A percentile compares a stretch with the other conserved stretches of the same genome.
These are phyloP conservation scores for Tortrix viridana DNA, from an alignment of 2,888 invertebrate species.

Conservation along the genomic window DNA sequence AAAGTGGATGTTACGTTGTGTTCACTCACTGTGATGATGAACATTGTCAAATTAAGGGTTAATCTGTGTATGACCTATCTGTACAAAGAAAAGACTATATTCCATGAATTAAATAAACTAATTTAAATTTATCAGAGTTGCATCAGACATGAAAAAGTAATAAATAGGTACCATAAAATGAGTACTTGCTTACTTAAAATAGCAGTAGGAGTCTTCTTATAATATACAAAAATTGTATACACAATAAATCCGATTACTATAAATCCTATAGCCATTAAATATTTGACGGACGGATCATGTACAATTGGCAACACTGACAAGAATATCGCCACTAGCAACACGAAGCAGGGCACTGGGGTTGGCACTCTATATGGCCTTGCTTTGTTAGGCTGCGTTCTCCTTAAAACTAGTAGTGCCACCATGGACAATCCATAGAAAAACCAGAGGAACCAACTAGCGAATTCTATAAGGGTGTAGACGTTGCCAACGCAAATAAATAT, in stretches of 20 bases:
- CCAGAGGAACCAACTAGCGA: slow-evolving; percentile 95
- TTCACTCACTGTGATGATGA: too few relatives aligned
- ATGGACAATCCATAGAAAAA: slow-evolving; percentile 93
- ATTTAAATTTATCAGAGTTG: too few relatives aligned
- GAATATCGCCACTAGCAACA: slow-evolving; percentile 88
- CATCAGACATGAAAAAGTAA: too few relatives aligned
- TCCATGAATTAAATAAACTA: too few relatives aligned
- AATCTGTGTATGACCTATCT: too few relatives aligned
- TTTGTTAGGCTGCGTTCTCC: slow-evolving; percentile 87
- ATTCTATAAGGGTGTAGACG: slow-evolving; percentile 90
- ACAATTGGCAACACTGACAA: slow-evolving; percentile 90
- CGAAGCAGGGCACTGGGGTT: slow-evolving; percentile 88
- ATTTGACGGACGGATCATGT: slow-evolving; percentile 89
- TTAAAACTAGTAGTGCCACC: slow-evolving; percentile 89
- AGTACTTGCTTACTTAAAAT: slow-evolving; percentile 83
- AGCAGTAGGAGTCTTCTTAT: slow-evolving; percentile 85
- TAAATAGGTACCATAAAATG: slow-evolving; percentile 29
- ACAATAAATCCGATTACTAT: slow-evolving; percentile 87
- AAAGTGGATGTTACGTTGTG: too few relatives aligned
- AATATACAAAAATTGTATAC: slow-evolving; percentile 90
- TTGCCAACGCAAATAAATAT: slow-evolving; percentile 89
- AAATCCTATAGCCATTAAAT: slow-evolving; percentile 89
- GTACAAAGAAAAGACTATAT: too few relatives aligned
- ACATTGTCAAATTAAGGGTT: too few relatives aligned
- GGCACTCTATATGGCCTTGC: slow-evolving; percentile 90